Evolutionary conservation across 2,888 invertebrate genomes (phyloP).

Genomic region (Cataglyphis altisquamis): DNA sequence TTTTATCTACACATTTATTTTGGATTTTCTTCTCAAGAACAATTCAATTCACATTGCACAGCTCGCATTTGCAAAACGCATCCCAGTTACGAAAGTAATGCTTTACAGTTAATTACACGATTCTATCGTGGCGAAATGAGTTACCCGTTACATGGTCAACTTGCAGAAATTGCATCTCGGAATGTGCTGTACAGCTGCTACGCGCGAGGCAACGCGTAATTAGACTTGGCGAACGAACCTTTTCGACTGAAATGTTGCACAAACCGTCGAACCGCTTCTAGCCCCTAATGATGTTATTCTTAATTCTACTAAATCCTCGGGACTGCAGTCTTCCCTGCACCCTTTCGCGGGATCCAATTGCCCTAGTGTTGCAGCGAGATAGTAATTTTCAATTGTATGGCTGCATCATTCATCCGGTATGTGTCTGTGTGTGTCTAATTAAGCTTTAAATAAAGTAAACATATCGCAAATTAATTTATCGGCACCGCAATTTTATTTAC

Average conservation of each 20-base stretch:
- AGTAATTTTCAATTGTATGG: constrained; percentile 23
- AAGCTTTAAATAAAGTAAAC: neutral
- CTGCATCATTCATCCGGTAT: neutral
- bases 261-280: constrained; percentile 44
- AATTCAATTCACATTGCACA: constrained; percentile 1
- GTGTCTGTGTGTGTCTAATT: neutral
- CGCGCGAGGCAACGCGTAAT: constrained; percentile 40
- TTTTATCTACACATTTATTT: neutral
- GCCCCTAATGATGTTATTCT: constrained; percentile 49
- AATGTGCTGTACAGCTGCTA: constrained; percentile 51
- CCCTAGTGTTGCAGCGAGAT: neutral
- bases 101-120: constrained; percentile 53
- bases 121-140: constrained; percentile 48
- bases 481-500: neutral
- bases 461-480: neutral
- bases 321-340: constrained; percentile 20
- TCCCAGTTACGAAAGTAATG: constrained; percentile 48
- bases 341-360: constrained; percentile 6
- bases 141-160: constrained; percentile 55
- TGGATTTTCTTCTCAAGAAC: neutral
- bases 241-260: constrained; percentile 48
- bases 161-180: constrained; percentile 51
- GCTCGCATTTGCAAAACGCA: constrained; percentile 10
- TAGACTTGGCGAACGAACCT: constrained; percentile 51
- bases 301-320: constrained; percentile 50